Conservation (phyloP, 2,888 invertebrate genomes). For the Alsophila aescularia region DNA sequence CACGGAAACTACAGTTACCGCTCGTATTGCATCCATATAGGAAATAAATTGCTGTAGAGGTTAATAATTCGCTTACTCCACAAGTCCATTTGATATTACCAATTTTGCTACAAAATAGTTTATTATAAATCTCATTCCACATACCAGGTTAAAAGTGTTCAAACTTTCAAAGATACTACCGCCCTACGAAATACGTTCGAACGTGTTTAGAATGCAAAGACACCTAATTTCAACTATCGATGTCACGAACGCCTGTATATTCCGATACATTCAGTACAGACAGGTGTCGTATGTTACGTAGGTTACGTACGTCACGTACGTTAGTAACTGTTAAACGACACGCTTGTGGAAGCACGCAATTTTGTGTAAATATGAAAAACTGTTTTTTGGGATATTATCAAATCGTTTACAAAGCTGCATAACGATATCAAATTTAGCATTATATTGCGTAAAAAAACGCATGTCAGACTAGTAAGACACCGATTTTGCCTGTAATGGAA, state of each 20-base stretch:
- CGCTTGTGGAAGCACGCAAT: constrained; percentile 1
- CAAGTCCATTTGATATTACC: background rate
- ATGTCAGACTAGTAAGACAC: no score
- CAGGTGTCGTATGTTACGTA: constrained; percentile 22
- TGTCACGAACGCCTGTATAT: constrained; percentile 24
- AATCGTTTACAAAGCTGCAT: no score
- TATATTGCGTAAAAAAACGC: no score
- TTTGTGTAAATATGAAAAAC: background rate
- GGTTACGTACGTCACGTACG: constrained; percentile 7
- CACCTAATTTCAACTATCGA: constrained; percentile 12
- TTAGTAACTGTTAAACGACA: constrained; percentile 8
- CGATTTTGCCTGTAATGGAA: no score
- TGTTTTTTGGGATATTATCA: background rate
- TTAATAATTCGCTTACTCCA: no score
- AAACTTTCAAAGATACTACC: background rate
- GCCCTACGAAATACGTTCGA: background rate
- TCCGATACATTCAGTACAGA: constrained; percentile 12
- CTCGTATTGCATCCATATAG: no score
- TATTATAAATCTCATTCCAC: background rate
- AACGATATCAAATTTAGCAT: no score
- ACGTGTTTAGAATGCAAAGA: constrained; percentile 16
- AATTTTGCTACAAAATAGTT: background rate
- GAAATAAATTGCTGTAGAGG: no score
- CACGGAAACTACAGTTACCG: no score
- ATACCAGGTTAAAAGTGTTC: constrained; percentile 8